Base-by-base conservation (phyloP, 2,113 vertebrate species). In the Myocastor coypus region DNA sequence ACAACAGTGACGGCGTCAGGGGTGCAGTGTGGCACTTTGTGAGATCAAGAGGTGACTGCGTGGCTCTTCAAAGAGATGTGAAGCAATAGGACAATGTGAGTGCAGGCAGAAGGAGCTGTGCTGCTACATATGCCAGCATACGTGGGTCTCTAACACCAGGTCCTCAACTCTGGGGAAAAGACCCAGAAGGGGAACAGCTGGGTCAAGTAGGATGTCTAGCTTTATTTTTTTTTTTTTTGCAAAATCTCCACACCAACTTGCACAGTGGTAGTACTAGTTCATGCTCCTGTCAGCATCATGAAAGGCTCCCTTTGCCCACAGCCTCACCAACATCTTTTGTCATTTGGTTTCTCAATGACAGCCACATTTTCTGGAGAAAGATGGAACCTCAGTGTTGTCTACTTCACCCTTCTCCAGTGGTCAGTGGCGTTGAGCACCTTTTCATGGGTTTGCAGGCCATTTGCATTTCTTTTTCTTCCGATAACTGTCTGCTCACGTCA, bases 71-170 rank as follows among this genome's bases (percentile, higher is more conserved):
- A 22, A 24, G 42, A 59, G n/a, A 40, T 32, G 32, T n/a, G 7
- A 34, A 83, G 32, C 22, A 46, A 30, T 0, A 30, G 4, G 68
- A 52, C 40, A 37, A 30, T 17, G 78, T 9, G 42, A 78, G 28
- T 3, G 7, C 4, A 26, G 7, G 14, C 50, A 7, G 3, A 16
- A 6, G 7, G 22, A 8, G 75, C 3, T 50, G 42, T 14, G 26
- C 75, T 16, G 14, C 7, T 30, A 9, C 16, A 4, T 7, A 26
- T 24, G 12, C 7, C 7, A 11, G 75, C 42, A 26, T 50, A 28
- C 2, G 1, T 30, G 26, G 73, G 3, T 46, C 40, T 28, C 40
- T 28, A 13, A 42, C 6, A 12, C 13, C 26, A 17, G 7, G 26
- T 30, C 73, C 46, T 30, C 50, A 46, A 77, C 28, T 77, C 73